A percentile compares a stretch with the other conserved stretches of the same genome.
These are phyloP conservation scores for Phaethon lepturus DNA, from an alignment of 2,113 vertebrate species.

Conservation along the genomic window DNA sequence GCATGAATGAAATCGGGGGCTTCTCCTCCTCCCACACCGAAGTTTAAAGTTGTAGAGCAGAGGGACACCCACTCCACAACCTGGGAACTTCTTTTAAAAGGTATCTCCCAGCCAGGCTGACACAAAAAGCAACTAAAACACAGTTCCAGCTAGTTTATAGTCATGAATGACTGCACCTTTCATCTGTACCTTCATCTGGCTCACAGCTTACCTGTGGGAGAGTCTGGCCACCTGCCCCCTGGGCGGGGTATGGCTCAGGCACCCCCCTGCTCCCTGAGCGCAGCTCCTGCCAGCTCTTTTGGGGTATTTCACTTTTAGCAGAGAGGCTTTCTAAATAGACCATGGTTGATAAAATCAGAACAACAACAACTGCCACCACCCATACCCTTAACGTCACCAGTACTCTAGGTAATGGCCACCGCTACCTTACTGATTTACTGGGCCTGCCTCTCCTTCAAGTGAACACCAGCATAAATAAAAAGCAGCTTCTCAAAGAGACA, in stretches of 20 bases:
- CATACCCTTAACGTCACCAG: background rate
- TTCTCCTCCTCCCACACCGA: background rate
- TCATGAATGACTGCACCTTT: background rate
- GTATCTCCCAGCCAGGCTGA: background rate
- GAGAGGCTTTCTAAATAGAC: background rate
- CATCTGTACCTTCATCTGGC: background rate
- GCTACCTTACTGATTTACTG: background rate
- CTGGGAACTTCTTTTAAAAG: background rate
- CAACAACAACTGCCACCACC: background rate
- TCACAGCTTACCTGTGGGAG: accelerated
- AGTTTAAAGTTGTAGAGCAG: background rate
- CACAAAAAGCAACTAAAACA: background rate
- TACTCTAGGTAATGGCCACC: background rate
- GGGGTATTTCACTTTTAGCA: background rate
- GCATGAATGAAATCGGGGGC: background rate
- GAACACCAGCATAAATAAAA: background rate
- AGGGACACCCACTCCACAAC: background rate
- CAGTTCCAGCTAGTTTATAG: background rate
- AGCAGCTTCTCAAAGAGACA: background rate
- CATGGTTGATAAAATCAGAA: background rate
- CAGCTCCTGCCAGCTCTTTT: background rate
- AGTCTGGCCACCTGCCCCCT: background rate
- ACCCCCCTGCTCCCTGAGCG: background rate
- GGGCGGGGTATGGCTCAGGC: accelerated
- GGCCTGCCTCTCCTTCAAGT: background rate